phyloP scores from a whole-genome alignment of 2,888 invertebrate genomes.

The Diaperis boleti region DNA sequence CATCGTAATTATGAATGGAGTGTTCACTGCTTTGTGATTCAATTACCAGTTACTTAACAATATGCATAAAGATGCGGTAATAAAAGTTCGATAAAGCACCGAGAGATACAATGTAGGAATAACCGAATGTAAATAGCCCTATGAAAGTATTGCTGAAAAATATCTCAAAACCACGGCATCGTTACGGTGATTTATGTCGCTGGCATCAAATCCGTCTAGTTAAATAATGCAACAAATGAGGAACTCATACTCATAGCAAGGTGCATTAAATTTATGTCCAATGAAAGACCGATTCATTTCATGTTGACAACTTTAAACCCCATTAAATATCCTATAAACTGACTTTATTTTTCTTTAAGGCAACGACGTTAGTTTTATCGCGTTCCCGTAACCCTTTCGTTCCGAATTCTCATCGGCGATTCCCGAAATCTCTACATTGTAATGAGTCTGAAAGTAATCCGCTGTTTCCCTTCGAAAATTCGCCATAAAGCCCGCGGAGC shows the following conservation, averaged over 20 bases:
- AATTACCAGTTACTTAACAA: constrained; percentile 18
- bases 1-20: not conserved
- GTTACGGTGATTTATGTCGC: constrained; percentile 23
- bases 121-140: constrained; percentile 27
- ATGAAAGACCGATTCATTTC: constrained; percentile 59
- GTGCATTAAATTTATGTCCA: constrained; percentile 58
- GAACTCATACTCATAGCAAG: constrained; percentile 47
- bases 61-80: constrained; percentile 14
- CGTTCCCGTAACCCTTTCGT: constrained; percentile 21
- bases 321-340: constrained; percentile 61
- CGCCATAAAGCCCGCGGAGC: constrained; percentile 50
- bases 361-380: constrained; percentile 56
- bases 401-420: not conserved
- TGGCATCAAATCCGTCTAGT: constrained; percentile 30
- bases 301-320: constrained; percentile 62
- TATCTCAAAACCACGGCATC: constrained; percentile 15
- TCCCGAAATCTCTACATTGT: constrained; percentile 20
- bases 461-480: constrained; percentile 21
- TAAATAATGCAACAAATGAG: constrained; percentile 48
- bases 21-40: constrained; percentile 6
- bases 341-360: constrained; percentile 59
- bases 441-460: constrained; percentile 17
- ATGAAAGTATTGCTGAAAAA: constrained; percentile 30
- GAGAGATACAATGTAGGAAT: constrained; percentile 36
- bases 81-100: constrained; percentile 30